A percentile compares a stretch with the other conserved stretches of the same genome.
Evolutionary conservation across 2,888 invertebrate species (phyloP).

Genomic region (Aproaerema taeniolella): DNA sequence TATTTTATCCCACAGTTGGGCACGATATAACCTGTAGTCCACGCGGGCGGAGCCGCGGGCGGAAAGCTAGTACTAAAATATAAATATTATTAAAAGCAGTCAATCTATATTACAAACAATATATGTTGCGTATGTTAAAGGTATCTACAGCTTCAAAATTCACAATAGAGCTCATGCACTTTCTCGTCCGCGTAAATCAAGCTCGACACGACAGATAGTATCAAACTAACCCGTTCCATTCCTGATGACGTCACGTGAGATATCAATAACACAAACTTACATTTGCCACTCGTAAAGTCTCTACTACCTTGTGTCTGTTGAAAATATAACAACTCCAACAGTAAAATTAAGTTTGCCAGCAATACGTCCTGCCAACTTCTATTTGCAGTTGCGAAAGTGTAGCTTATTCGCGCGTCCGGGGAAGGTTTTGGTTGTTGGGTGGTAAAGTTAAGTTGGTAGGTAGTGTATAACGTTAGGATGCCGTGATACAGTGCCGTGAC

Average conservation of each 20-base stretch:
- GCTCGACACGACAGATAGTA: constrained; percentile 5
- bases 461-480: constrained; percentile 23
- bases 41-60: too few species aligned
- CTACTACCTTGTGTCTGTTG: not conserved
- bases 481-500: constrained; percentile 33
- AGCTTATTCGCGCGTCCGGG: not conserved
- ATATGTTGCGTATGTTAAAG: too few species aligned
- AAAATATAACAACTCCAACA: not conserved
- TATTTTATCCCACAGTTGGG: too few species aligned
- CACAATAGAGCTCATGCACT: too few species aligned
- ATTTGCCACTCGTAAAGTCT: not conserved
- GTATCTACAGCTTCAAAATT: too few species aligned
- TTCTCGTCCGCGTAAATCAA: too few species aligned
- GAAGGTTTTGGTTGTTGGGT: not conserved
- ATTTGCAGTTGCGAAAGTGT: not conserved
- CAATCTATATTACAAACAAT: too few species aligned
- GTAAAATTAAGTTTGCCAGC: not conserved
- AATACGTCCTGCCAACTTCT: not conserved
- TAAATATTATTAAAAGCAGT: too few species aligned
- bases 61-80: too few species aligned
- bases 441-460: constrained; percentile 6
- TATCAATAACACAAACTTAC: not conserved
- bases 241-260: constrained; percentile 17
- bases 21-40: too few species aligned
- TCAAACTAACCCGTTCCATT: constrained; percentile 20